Base-by-base conservation (phyloP, 2,797 vertebrate genomes). In the Capromys pilorides region DNA sequence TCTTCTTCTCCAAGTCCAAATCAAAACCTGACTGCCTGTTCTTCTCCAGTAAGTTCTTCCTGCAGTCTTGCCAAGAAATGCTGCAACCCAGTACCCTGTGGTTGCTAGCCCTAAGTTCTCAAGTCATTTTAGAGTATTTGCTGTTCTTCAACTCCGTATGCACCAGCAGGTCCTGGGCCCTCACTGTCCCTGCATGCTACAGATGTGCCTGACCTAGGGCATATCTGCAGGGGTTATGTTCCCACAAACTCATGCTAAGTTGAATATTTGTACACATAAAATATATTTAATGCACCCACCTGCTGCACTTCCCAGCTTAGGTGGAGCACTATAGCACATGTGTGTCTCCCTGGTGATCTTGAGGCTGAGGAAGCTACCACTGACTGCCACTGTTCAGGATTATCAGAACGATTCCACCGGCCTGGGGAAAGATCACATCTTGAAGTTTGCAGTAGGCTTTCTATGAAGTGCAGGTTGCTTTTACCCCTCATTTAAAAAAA, bases 51-150 rank as follows among this genome's bases (percentile, higher is more conserved):
- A 36, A 28, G 33, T 59, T 80, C 82, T 80, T 57, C 49, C 67
- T 49, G 19, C 13, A 3, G 6, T 31, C 82, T 87, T 13, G 6
- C 41, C 75, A 16, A 62, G 31, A 39, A 39, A 51, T 26, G 61
- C 16, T 36, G 83, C 86, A 16, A 1, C 11, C 21, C 0, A 28
- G 83, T 3, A 0, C 9, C 45, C 67, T 2, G 10, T 4, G 0
- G 49, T 59, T 31, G 9, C 18, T 0, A 75, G 51, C 59, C 36
- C 5, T 33, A 61, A 64, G 18, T 54, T 41, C 39, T 1, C 4
- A 5, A 54, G 28, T 24, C 61, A 1, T 85, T 87, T 79, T 41
- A 19, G 49, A 1, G 4, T 28, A 49, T 19, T 64, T 26, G 6
- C 64, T 83, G 31, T 75, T 61, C 57, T 45, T 71, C 85, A 24